Evolutionary conservation across 2,888 invertebrate genomes (phyloP), one percentile per base, ranked within the genome.

Genomic region (Folsomia manolachei): DNA sequence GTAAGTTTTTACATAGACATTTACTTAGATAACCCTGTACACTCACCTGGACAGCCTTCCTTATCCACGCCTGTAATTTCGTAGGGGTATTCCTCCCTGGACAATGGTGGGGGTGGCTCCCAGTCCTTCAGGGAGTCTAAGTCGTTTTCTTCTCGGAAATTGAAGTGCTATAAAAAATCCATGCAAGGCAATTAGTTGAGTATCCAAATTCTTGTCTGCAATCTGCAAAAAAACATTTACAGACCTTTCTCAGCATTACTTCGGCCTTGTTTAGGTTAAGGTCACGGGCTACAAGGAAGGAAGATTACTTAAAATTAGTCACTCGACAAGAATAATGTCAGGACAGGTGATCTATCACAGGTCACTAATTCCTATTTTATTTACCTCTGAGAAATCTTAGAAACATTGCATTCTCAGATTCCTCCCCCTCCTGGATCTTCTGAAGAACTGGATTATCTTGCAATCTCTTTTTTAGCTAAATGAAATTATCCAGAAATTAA

Each of bases 221-320:
- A 27, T 27, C 23, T 56, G 23, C 18, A 52, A 71, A 56, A 65
- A 51, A 23, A 56, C n/a, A 27, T n/a, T 26, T 64, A 27, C 56
- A 71, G 56, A 78, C 75, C 74, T 78, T 80, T 71, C 78, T 63
- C 1, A 78, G 68, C 80, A 80, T 80, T 52, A 79, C 80, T 65
- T 78, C 77, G 24, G 80, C 74, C 56, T 79, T 78, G 1, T 64
- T 63, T 7, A 77, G 25, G 63, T 78, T 79, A 14, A 73, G 71
- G 19, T 78, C 75, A 56, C 79, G 70, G n/a, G 79, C 79, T 79
- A 39, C 39, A 39, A 39, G 4, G 4, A 14, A 39, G 39, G 4
- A 39, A 9, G 4, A 39, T 39, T 39, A 14, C 39, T n/a, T n/a
- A 39, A 39, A 39, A 14, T 39, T 39, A 9, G 4, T 39, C 39